Conservation (phyloP, 2,888 invertebrate species). For the Troilus luridus region DNA sequence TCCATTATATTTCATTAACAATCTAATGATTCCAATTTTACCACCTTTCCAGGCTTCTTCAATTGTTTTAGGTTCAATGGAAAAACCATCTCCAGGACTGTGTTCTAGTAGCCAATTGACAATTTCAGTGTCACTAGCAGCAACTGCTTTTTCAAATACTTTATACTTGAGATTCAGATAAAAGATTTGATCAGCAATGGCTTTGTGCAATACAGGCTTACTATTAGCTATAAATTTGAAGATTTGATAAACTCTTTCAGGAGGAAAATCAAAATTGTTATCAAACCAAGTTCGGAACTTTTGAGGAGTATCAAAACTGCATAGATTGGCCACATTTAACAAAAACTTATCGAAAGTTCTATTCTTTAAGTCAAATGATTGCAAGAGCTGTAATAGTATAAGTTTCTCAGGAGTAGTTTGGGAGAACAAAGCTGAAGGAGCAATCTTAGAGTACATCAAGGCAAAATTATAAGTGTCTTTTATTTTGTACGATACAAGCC, state of each 20-base stretch:
- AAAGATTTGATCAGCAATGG: constrained; percentile 26
- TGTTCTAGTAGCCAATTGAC: constrained; percentile 10
- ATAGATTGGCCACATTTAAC: not conserved
- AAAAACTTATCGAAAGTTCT: constrained; percentile 17
- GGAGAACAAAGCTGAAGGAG: not conserved
- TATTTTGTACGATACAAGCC: not conserved
- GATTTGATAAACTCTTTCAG: not conserved
- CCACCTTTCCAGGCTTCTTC: constrained; percentile 11
- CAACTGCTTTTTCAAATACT: constrained; percentile 34
- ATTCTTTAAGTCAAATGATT: constrained; percentile 19
- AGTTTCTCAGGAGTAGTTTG: constrained; percentile 31
- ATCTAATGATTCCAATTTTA: constrained; percentile 31
- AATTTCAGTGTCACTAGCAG: not conserved
- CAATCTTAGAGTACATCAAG: not conserved
- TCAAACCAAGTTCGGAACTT: not conserved
- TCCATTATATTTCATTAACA: constrained; percentile 31
- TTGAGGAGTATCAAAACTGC: not conserved
- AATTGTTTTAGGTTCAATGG: not conserved
- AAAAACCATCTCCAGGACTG: not conserved
- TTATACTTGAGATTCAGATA: constrained; percentile 42
- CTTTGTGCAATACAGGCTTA: not conserved
- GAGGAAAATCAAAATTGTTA: constrained; percentile 28
- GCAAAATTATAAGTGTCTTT: constrained; percentile 31
- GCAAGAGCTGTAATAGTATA: not conserved
- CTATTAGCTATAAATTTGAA: constrained; percentile 15